Evolutionary conservation across 2,113 vertebrate species (phyloP), one percentile per base, ranked within the genome.

Genomic region (Anolis carolinensis): DNA sequence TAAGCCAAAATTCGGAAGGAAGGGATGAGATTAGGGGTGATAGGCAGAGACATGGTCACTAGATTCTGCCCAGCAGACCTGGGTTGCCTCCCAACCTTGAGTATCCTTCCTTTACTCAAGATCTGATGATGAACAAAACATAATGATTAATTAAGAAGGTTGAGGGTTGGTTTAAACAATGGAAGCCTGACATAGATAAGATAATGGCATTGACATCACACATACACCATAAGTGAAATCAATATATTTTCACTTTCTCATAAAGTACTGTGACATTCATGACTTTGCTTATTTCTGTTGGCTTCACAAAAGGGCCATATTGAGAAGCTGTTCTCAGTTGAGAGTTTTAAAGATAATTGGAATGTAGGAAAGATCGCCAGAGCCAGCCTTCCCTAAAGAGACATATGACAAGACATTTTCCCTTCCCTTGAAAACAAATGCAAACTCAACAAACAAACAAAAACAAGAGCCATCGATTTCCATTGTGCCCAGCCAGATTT

Each of bases 1-100:
- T 97, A 99, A 0, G 96, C 97, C 91, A 99, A 96, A 0, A 99
- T 13, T 1, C 98, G 97, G 93, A 99, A 98, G 0, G 98, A 97
- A 0, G 98, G 98, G 84, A 98, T 96, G 93, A 98, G 96, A 1
- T 97, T 94, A 0, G 93, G 0, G 0, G 97, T 97, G 91, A 98
- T 89, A 0, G 48, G 67, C 86, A 99, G 27, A 0, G 86, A 67
- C 65, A 97, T 67, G 0, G 71, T 93, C 55, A 52, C 96, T 85
- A 97, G 34, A 6, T 82, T 67, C 91, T 97, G 96, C 6, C 95
- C 96, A 0, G 1, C 0, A 21, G 94, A 87, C 0, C 90, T 93
- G 0, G 0, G 8, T 68, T 96, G 94, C 1, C 94, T 95, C 0
- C 90, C 93, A 0, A 48, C 95, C 0, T 2, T 86, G 0, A 98